These are phyloP conservation scores for Rhinophrynus dorsalis DNA, from an alignment of 2,797 vertebrate species.

Conservation along the genomic window DNA sequence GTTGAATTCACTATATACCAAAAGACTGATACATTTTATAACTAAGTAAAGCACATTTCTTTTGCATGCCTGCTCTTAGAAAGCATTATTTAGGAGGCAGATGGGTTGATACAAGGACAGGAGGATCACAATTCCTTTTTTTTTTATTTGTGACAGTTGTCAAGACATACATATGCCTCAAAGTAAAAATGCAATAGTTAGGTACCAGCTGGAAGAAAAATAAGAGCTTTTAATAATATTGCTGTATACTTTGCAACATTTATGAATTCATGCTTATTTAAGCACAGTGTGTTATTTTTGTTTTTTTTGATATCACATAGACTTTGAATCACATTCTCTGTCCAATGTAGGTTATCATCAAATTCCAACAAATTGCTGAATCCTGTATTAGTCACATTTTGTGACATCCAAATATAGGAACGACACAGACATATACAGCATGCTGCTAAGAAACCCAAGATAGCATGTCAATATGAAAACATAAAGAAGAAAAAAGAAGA, in stretches of 20 bases:
- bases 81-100: neutral
- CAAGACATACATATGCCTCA: neutral
- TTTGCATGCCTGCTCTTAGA: neutral
- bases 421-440: neutral
- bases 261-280: neutral
- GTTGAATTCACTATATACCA: too few relatives aligned
- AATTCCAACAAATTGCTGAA: neutral
- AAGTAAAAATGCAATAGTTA: neutral
- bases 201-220: neutral
- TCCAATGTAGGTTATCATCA: too few relatives aligned
- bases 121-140: too few relatives aligned
- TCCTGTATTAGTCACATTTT: neutral
- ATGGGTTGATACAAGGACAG: neutral
- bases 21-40: too few relatives aligned
- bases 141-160: slow-evolving; percentile 8
- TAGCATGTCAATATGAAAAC: too few relatives aligned
- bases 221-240: neutral
- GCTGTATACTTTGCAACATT: neutral
- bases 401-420: neutral
- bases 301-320: neutral
- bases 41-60: neutral
- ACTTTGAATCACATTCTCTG: too few relatives aligned
- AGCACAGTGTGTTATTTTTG: neutral
- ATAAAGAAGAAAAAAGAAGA: too few relatives aligned
- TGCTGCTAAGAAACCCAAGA: too few relatives aligned